These are phyloP conservation scores for Cheilosia vulpina DNA, from an alignment of 2,888 invertebrate genomes.

Conservation along the genomic window DNA sequence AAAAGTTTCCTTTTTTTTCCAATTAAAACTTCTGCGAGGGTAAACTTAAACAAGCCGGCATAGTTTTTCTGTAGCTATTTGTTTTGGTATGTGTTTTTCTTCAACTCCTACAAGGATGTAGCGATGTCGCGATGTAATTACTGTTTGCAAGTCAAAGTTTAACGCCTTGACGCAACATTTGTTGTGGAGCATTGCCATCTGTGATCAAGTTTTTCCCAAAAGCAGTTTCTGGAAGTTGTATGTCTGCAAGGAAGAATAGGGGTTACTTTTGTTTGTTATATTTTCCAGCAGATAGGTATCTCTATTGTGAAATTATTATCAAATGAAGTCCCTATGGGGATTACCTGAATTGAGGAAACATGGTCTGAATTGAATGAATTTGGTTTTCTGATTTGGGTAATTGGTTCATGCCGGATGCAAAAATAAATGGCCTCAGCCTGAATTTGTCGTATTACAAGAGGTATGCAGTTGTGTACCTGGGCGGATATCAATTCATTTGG, in stretches of 20 bases:
- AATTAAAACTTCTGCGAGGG: slow-evolving; percentile 51
- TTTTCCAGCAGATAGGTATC: neutral
- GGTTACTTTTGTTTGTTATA: slow-evolving; percentile 13
- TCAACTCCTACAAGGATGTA: neutral
- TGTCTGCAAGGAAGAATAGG: neutral
- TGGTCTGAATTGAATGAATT: slow-evolving; percentile 17
- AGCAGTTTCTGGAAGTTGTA: slow-evolving; percentile 32
- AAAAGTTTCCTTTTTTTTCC: slow-evolving; percentile 51
- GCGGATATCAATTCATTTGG: too few species aligned
- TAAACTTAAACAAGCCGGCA: slow-evolving; percentile 28
- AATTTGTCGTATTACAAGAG: too few species aligned
- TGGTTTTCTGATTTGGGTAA: slow-evolving; percentile 10
- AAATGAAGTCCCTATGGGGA: slow-evolving; percentile 19
- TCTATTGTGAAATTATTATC: neutral
- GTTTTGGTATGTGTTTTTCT: neutral
- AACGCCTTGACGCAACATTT: slow-evolving; percentile 26
- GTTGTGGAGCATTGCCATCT: neutral
- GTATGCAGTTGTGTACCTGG: too few species aligned
- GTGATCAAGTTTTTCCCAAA: slow-evolving; percentile 14
- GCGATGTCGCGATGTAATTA: slow-evolving; percentile 32
- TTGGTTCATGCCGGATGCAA: slow-evolving; percentile 17
- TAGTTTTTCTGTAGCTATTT: neutral
- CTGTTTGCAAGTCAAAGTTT: slow-evolving; percentile 44
- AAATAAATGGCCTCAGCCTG: neutral
- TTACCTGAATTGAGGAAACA: slow-evolving; percentile 9